Base-by-base conservation (phyloP, 2,888 invertebrate genomes). In the Salpingus planirostris region DNA sequence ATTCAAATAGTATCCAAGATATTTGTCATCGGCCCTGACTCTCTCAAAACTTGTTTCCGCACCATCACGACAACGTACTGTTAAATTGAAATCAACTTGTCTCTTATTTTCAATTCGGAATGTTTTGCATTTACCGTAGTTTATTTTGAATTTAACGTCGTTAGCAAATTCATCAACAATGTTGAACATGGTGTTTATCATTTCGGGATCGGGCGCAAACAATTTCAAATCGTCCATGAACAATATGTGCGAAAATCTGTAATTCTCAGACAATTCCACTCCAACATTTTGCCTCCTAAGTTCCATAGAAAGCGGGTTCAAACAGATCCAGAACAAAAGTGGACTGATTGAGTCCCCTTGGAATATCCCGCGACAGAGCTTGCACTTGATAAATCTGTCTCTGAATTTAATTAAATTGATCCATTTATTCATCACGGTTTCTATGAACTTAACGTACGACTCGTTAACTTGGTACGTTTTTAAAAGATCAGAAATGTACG, bases 181-280 rank as follows among this genome's bases (percentile, higher is more conserved):
- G n/a, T n/a, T n/a, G n/a, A n/a, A n/a, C n/a, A n/a, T n/a, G n/a
- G n/a, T n/a, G n/a, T n/a, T n/a, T n/a, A n/a, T n/a, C n/a, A n/a
- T 13, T 12, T 22, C 23, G 3, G 8, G 8, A 23, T 29, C 11
- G 10, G 22, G 14, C 4, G 29, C 5, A 10, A 21, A 32, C 3
- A 32, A 11, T 32, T 32, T 32, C 10, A 32, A 11, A 21, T 32
- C 32, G 18, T 32, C 32, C 27, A 32, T 21, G 22, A 21, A 32
- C 3, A 27, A 11, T 11, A 27, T 2, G 13, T 32, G 32, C n/a
- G 32, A 27, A 5, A 27, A n/a, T 18, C 2, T 10, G n/a, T 22
- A 13, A 13, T 26, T 12, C n/a, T 11, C 4, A 8, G 22, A 6
- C 3, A 3, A 6, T 8, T 27, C 8, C 3, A 23, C 30, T 3